Evolutionary conservation across 2,797 vertebrate genomes (phyloP).

Genomic region (Sebastes wilsoni): DNA sequence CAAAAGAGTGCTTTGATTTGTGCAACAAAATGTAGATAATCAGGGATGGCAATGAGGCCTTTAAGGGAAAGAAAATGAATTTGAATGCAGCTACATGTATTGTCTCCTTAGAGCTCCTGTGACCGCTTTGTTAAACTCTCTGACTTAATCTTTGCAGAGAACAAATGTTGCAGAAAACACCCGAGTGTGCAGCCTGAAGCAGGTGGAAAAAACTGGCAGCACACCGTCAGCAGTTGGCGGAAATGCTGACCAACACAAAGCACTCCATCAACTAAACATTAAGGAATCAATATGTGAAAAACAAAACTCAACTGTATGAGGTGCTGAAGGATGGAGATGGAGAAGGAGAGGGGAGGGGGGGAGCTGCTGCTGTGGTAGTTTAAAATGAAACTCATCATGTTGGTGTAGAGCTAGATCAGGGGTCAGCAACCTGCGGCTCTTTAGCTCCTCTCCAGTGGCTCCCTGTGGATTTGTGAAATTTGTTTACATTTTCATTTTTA

Average conservation of each 20-base stretch:
- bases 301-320: constrained; percentile 23
- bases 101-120: neutral
- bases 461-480: no score
- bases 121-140: neutral
- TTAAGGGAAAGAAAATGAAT: neutral
- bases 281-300: constrained; percentile 43
- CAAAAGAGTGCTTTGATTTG: constrained; percentile 1
- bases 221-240: constrained; percentile 49
- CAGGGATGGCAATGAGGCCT: neutral
- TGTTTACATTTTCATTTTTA: no score
- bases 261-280: constrained; percentile 48
- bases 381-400: neutral
- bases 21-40: neutral
- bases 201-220: constrained; percentile 53
- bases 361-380: neutral
- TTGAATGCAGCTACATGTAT: neutral
- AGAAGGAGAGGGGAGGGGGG: neutral
- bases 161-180: constrained; percentile 20
- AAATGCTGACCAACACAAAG: constrained; percentile 56
- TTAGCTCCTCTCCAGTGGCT: no score
- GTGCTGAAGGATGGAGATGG: neutral
- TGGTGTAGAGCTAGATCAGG: neutral
- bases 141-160: neutral
- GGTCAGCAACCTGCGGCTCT: no score
- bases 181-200: constrained; percentile 18